These are phyloP conservation scores for Palythoa grandiflora DNA, from an alignment of 92 coral and sea anemone genomes.

Conservation along the genomic window DNA sequence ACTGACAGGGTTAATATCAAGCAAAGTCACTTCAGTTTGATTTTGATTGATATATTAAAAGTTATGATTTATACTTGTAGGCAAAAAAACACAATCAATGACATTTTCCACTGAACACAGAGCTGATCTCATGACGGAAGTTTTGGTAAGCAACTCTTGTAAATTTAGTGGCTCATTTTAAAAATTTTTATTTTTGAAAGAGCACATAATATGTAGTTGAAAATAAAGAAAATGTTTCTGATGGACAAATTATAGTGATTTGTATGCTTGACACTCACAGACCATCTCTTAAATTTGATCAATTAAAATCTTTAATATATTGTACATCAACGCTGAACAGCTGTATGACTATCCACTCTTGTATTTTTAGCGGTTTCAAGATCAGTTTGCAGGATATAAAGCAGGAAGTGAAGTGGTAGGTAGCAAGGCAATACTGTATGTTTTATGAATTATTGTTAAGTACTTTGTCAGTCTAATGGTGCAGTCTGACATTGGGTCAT, in stretches of 20 bases:
- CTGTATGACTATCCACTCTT: background rate
- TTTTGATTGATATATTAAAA: background rate
- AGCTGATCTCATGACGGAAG: constrained; percentile 94
- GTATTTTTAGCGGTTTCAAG: constrained; percentile 77
- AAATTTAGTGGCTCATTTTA: too few relatives aligned
- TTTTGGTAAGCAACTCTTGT: constrained; percentile 72
- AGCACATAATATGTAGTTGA: background rate
- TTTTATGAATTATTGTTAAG: too few relatives aligned
- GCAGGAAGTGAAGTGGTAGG: constrained; percentile 92
- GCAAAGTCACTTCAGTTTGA: too few relatives aligned
- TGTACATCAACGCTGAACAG: background rate
- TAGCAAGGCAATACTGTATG: background rate
- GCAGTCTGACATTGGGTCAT: too few relatives aligned
- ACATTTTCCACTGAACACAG: constrained; percentile 99
- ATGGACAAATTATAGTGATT: too few relatives aligned
- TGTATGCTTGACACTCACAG: too few relatives aligned
- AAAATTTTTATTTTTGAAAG: too few relatives aligned
- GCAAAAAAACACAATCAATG: constrained; percentile 96
- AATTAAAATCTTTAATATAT: background rate
- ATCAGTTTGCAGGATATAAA: constrained; percentile 88
- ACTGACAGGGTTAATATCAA: too few relatives aligned
- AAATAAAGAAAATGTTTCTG: too few relatives aligned
- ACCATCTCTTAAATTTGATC: background rate
- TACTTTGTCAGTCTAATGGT: too few relatives aligned
- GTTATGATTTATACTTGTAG: constrained; percentile 4